Evolutionary conservation across 2,113 vertebrate species (phyloP).

Genomic region (Pelecanus crispus): DNA sequence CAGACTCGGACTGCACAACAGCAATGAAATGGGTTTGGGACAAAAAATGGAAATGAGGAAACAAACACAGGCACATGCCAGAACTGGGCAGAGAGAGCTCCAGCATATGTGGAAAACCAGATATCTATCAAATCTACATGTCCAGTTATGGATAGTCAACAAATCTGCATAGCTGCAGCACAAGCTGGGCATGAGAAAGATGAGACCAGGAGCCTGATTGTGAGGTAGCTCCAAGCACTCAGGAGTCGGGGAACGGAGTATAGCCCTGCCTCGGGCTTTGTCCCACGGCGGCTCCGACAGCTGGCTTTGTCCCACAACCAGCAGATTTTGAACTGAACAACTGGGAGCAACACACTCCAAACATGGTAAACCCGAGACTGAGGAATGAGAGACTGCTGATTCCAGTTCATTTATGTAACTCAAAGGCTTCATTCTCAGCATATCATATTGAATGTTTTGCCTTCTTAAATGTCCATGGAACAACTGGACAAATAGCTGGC

Average conservation of each 20-base stretch:
- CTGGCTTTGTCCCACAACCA: neutral
- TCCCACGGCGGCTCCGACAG: rapidly evolving
- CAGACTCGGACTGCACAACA: neutral
- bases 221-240: neutral
- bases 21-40: neutral
- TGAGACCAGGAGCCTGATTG: neutral
- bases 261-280: neutral
- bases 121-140: neutral
- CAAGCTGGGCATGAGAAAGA: neutral
- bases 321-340: neutral
- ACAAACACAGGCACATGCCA: neutral
- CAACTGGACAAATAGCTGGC: neutral
- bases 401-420: neutral
- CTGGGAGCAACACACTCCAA: neutral
- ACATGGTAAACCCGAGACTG: neutral
- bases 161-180: neutral
- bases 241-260: neutral
- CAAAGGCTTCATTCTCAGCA: neutral
- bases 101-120: neutral
- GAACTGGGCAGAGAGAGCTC: neutral
- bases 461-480: neutral
- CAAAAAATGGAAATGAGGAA: neutral
- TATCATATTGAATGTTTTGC: neutral
- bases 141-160: neutral
- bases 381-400: neutral